Percentiles rank a stretch among this genome's conserved stretches.
Evolutionary conservation across 2,113 vertebrate species (phyloP).

Genomic region (Urocitellus parryii): DNA sequence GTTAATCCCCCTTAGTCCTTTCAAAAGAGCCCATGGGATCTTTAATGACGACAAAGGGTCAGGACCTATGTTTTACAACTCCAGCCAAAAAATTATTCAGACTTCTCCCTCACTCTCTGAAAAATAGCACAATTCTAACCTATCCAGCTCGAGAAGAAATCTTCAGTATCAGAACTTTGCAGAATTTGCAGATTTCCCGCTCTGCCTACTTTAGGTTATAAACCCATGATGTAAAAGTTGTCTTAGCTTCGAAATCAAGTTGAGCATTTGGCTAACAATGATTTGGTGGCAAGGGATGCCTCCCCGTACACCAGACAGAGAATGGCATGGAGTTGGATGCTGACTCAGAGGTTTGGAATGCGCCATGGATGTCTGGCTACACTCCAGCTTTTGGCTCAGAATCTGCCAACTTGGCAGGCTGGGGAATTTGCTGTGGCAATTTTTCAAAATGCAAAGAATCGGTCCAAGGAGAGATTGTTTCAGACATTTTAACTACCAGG

Average conservation of each 20-base stretch:
- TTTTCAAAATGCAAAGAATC: slow-evolving; percentile 88
- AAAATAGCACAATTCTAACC: not conserved
- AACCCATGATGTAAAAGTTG: not conserved
- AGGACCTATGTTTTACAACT: slow-evolving; percentile 81
- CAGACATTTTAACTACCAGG: slow-evolving; percentile 85
- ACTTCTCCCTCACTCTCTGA: slow-evolving; percentile 56
- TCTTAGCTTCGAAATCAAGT: slow-evolving; percentile 33
- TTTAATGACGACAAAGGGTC: slow-evolving; percentile 82
- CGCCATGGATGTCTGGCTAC: slow-evolving; percentile 82
- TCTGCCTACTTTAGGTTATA: not conserved
- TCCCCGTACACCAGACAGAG: slow-evolving; percentile 47
- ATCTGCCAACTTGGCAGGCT: slow-evolving; percentile 89
- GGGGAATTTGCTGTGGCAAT: slow-evolving; percentile 85
- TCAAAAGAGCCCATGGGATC: slow-evolving; percentile 83
- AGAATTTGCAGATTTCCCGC: not conserved
- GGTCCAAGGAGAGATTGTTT: slow-evolving; percentile 88
- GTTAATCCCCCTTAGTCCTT: slow-evolving; percentile 84
- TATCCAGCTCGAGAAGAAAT: not conserved
- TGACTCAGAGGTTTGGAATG: slow-evolving; percentile 87
- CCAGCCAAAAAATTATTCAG: slow-evolving; percentile 82
- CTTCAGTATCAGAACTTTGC: not conserved
- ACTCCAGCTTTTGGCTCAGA: slow-evolving; percentile 81
- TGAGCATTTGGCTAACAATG: not conserved
- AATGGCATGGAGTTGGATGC: slow-evolving; percentile 72
- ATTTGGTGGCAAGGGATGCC: not conserved